Percentiles rank a stretch among this genome's conserved stretches.
Conservation (phyloP, 1,140 invertebrate genomes). For the Drosophila lacteicornis region DNA sequence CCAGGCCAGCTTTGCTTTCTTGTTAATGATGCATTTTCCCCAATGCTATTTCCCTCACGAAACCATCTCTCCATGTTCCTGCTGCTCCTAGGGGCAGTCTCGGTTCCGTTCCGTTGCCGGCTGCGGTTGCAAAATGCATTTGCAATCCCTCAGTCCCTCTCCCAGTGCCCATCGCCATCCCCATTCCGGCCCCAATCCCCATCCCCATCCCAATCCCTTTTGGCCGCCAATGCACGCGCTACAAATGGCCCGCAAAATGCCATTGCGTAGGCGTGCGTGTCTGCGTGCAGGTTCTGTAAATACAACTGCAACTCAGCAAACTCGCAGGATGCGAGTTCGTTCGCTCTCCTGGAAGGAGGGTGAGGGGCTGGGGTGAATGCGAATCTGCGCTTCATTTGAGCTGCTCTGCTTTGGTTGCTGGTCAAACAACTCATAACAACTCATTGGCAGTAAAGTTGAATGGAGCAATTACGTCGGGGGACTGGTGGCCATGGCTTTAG, state of each 20-base stretch:
- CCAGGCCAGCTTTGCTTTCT: neutral
- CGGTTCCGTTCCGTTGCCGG: constrained; percentile 11
- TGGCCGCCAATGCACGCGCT: constrained; percentile 27
- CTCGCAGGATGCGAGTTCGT: neutral
- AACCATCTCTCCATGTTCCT: constrained; percentile 32
- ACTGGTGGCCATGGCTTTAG: constrained; percentile 14
- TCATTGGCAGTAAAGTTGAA: constrained; percentile 45
- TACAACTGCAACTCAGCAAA: constrained; percentile 26
- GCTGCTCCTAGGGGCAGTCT: constrained; percentile 15
- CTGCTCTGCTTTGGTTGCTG: constrained; percentile 35
- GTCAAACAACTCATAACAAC: constrained; percentile 55
- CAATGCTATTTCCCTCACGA: constrained; percentile 41
- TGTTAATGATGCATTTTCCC: constrained; percentile 43
- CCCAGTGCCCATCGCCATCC: neutral
- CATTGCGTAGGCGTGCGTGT: constrained; percentile 42
- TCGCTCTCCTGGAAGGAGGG: no score
- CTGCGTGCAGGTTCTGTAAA: constrained; percentile 42
- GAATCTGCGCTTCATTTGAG: constrained; percentile 38
- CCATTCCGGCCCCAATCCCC: neutral
- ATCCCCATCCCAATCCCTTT: neutral
- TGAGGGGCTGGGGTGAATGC: neutral
- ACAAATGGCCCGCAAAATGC: constrained; percentile 55
- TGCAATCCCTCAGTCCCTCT: constrained; percentile 20
- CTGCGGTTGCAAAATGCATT: constrained; percentile 62
- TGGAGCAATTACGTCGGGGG: constrained; percentile 41